Conservation (phyloP, 2,888 invertebrate genomes). For the Chamaedrilus cognettii region DNA sequence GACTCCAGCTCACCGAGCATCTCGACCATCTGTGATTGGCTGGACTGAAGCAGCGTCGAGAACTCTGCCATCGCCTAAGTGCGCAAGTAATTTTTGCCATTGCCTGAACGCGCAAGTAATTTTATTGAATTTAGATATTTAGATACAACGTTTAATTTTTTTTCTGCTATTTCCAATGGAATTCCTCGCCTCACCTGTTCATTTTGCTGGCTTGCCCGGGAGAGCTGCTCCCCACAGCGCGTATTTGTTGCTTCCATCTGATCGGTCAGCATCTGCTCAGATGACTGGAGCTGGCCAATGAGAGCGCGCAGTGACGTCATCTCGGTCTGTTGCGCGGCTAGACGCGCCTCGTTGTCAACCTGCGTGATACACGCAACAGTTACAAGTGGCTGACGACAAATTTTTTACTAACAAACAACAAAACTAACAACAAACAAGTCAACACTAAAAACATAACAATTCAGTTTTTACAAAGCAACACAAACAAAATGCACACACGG, state of each 20-base stretch:
- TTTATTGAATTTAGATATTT: too few relatives aligned
- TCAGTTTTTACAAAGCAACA: too few relatives aligned
- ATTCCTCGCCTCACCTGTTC: neutral
- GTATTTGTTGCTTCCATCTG: slow-evolving; percentile 19
- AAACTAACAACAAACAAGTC: too few relatives aligned
- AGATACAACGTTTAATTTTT: too few relatives aligned
- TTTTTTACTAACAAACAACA: too few relatives aligned
- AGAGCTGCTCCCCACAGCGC: slow-evolving; percentile 18
- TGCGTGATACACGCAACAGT: too few relatives aligned
- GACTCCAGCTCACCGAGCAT: slow-evolving; percentile 24
- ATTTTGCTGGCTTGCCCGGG: slow-evolving; percentile 12
- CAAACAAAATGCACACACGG: too few relatives aligned
- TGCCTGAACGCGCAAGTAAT: too few relatives aligned
- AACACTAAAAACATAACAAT: too few relatives aligned
- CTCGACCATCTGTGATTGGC: slow-evolving; percentile 21
- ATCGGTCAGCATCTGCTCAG: slow-evolving; percentile 11
- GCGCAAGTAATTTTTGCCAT: neutral
- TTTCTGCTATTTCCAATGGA: too few relatives aligned
- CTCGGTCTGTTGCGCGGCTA: slow-evolving; percentile 18
- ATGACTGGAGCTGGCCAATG: slow-evolving; percentile 32
- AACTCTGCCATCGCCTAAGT: slow-evolving; percentile 13
- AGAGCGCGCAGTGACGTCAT: slow-evolving; percentile 3
- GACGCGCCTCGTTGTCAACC: slow-evolving; percentile 21
- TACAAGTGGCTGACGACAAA: too few relatives aligned
- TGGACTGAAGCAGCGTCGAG: slow-evolving; percentile 14